Percentiles rank a stretch among this genome's conserved stretches.
Evolutionary conservation across 2,113 vertebrate genomes (phyloP).

Genomic region (Centropus bengalensis): DNA sequence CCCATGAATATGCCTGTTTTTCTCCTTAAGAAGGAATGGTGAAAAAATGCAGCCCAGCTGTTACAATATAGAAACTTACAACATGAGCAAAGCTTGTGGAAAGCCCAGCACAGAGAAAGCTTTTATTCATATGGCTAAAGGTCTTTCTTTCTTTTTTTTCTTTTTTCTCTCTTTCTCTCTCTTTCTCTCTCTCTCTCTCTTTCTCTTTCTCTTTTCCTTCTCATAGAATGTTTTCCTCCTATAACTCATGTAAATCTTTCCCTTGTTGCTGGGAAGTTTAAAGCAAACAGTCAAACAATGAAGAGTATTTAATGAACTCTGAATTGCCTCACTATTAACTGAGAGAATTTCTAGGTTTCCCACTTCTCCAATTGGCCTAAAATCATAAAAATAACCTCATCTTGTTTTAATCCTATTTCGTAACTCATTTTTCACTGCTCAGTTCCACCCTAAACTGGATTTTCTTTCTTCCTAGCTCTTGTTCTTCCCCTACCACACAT

Average conservation of each 20-base stretch:
- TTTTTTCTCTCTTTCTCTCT: background rate
- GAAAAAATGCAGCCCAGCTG: slow-evolving; percentile 42
- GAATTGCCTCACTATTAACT: slow-evolving; percentile 40
- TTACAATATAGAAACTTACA: slow-evolving; percentile 8
- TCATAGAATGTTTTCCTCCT: background rate
- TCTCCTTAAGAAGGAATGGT: slow-evolving; percentile 31
- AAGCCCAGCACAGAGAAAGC: background rate
- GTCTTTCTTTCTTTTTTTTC: background rate
- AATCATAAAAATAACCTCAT: slow-evolving; percentile 40
- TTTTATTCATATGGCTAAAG: background rate
- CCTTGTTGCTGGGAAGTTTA: slow-evolving; percentile 64
- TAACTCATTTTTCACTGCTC: slow-evolving; percentile 31
- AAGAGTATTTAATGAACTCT: slow-evolving; percentile 40
- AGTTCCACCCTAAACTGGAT: slow-evolving; percentile 41
- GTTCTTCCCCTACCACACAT: slow-evolving; percentile 37
- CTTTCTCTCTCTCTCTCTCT: background rate
- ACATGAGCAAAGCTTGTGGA: background rate
- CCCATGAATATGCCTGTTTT: background rate
- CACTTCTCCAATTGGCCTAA: slow-evolving; percentile 41
- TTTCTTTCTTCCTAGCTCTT: slow-evolving; percentile 25
- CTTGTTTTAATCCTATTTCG: slow-evolving; percentile 34
- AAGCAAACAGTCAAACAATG: slow-evolving; percentile 48
- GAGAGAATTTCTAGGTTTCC: slow-evolving; percentile 61
- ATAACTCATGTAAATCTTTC: slow-evolving; percentile 19
- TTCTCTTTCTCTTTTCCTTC: background rate